Conservation (phyloP, 2,113 vertebrate species). For the Paramormyrops kingsleyae region DNA sequence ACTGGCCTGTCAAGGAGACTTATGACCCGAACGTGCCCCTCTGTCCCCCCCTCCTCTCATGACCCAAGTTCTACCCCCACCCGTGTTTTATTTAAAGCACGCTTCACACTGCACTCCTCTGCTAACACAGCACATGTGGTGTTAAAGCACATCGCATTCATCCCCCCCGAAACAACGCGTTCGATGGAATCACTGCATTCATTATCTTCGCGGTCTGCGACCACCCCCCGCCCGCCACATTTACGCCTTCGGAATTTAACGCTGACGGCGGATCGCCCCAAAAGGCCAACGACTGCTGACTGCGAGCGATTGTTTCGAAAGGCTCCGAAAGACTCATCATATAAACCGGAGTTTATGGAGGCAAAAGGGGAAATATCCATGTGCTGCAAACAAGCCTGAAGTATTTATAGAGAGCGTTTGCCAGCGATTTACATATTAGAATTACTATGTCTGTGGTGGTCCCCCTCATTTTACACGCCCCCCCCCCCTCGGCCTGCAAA, state of each 20-base stretch:
- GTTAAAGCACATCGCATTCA: neutral
- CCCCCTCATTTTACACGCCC: neutral
- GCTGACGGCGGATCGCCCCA: neutral
- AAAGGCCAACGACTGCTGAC: neutral
- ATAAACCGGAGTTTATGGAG: neutral
- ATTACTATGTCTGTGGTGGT: neutral
- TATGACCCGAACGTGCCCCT: neutral
- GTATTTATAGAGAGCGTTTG: neutral
- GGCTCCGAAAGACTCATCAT: neutral
- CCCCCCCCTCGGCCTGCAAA: neutral
- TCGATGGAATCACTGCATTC: neutral
- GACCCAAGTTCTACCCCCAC: neutral
- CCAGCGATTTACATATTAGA: neutral
- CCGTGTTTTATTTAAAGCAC: conserved; percentile 10
- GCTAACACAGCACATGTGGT: neutral
- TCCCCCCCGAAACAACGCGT: neutral
- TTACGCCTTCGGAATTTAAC: neutral
- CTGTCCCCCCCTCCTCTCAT: neutral
- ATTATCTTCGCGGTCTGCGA: neutral
- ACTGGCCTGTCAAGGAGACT: conserved; percentile 4
- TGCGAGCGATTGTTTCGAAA: neutral
- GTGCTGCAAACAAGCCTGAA: neutral
- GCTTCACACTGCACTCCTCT: neutral
- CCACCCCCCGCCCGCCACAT: neutral
- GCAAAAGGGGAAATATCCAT: neutral